A percentile compares a stretch with the other conserved stretches of the same genome.
Conservation (phyloP, 2,888 invertebrate species). For the Catocala nupta region DNA sequence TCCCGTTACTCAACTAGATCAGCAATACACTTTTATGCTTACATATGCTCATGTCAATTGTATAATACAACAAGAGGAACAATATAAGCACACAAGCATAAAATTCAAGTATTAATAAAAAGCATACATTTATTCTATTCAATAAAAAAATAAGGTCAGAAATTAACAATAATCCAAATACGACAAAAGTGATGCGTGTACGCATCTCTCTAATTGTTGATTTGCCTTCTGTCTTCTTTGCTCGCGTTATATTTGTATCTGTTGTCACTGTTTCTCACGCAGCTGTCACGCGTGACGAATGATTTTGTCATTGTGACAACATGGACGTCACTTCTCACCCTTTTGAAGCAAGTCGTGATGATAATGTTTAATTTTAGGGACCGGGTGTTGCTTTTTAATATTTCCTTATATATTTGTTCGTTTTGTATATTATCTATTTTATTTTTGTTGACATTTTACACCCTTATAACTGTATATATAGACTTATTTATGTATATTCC, state of each 20-base stretch:
- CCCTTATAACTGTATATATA: too few relatives aligned
- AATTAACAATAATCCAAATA: constrained; percentile 56
- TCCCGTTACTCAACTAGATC: background rate
- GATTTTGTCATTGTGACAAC: constrained; percentile 84
- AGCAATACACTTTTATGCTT: constrained; percentile 20
- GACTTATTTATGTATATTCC: too few relatives aligned
- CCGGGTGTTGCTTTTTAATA: constrained; percentile 17
- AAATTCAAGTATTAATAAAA: constrained; percentile 15
- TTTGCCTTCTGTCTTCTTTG: constrained; percentile 48
- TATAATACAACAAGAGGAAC: constrained; percentile 19
- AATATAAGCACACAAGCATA: constrained; percentile 39
- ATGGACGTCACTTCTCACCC: constrained; percentile 84
- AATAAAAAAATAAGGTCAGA: constrained; percentile 54
- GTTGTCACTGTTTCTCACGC: constrained; percentile 60
- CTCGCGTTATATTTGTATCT: constrained; percentile 27
- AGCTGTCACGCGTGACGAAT: constrained; percentile 85
- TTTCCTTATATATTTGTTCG: constrained; percentile 1
- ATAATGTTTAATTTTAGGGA: constrained; percentile 52
- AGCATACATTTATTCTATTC: constrained; percentile 24
- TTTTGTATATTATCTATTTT: too few relatives aligned
- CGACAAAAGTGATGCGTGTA: constrained; percentile 51
- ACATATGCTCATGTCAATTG: constrained; percentile 3
- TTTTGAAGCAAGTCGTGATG: constrained; percentile 59
- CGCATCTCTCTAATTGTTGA: constrained; percentile 62
- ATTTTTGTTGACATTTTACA: too few relatives aligned